phyloP scores from a whole-genome alignment of 2,888 invertebrate genomes.

The Megalurothrips usitatus region DNA sequence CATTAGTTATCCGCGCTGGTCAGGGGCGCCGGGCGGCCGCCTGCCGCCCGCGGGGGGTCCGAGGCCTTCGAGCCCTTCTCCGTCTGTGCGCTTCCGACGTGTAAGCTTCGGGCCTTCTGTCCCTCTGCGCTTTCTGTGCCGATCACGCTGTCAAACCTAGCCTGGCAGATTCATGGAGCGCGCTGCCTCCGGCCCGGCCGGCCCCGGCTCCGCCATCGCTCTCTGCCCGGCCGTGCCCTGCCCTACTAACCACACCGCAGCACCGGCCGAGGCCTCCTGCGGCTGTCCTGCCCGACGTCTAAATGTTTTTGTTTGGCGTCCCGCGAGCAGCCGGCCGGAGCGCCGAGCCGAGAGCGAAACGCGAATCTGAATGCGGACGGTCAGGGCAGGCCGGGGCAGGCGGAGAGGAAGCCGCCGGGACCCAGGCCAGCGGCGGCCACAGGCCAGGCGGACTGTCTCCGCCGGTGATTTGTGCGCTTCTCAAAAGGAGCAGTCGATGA shows the following conservation, averaged over 20 bases:
- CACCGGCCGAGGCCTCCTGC: not conserved
- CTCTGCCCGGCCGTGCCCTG: not conserved
- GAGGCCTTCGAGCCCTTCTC: too few relatives aligned
- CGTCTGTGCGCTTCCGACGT: too few relatives aligned
- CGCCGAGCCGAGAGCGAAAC: not conserved
- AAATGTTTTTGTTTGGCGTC: not conserved
- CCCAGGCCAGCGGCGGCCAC: too few relatives aligned
- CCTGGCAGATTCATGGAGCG: not conserved
- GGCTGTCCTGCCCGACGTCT: not conserved
- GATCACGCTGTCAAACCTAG: too few relatives aligned
- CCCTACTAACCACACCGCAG: not conserved
- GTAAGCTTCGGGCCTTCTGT: too few relatives aligned
- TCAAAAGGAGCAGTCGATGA: not conserved
- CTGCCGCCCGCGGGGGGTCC: too few relatives aligned
- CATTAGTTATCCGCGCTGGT: too few relatives aligned
- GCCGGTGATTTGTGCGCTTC: not conserved
- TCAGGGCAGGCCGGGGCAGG: not conserved
- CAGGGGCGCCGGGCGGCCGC: too few relatives aligned
- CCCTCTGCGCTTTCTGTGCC: not conserved
- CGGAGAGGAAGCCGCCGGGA: too few relatives aligned
- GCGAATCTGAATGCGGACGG: not conserved
- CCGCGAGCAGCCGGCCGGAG: too few relatives aligned
- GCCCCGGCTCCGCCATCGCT: not conserved
- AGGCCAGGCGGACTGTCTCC: not conserved
- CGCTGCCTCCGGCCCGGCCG: not conserved